phyloP scores from a whole-genome alignment of 2,888 invertebrate genomes.

The Campaea margaritaria region DNA sequence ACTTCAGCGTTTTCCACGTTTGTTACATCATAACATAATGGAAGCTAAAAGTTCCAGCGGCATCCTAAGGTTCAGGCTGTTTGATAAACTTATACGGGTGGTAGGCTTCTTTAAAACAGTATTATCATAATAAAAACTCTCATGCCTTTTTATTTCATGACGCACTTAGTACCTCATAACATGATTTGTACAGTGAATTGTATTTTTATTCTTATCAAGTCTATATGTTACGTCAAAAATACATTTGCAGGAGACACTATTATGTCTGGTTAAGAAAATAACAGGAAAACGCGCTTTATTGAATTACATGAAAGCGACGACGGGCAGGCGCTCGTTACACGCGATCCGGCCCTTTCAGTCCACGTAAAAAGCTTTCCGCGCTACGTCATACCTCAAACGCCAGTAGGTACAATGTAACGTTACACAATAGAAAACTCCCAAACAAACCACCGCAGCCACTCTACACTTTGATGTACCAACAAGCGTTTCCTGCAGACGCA shows the following conservation, averaged over 20 bases:
- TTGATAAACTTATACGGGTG: neutral
- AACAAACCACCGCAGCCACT: conserved; percentile 7
- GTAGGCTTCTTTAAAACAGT: neutral
- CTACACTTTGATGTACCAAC: conserved; percentile 10
- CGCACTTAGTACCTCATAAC: neutral
- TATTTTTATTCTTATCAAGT: no score
- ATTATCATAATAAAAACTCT: conserved; percentile 2
- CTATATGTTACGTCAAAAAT: neutral
- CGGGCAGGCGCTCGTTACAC: conserved; percentile 24
- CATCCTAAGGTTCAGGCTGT: neutral
- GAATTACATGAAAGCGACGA: conserved; percentile 43
- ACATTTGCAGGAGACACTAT: neutral
- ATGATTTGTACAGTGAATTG: neutral
- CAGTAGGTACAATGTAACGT: conserved; percentile 18
- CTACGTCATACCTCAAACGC: conserved; percentile 33
- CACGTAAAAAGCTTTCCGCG: conserved; percentile 30
- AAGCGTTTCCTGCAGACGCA: conserved; percentile 34
- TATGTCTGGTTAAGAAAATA: neutral
- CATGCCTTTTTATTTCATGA: neutral
- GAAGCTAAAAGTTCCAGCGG: no score
- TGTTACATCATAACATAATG: no score
- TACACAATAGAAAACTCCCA: conserved; percentile 24
- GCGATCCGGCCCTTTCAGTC: conserved; percentile 17
- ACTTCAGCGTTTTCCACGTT: no score
- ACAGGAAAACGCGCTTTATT: conserved; percentile 36